Percentiles rank a stretch among this genome's conserved stretches.
phyloP scores from a whole-genome alignment of 2,797 vertebrate species.

The Amniataba percoides region DNA sequence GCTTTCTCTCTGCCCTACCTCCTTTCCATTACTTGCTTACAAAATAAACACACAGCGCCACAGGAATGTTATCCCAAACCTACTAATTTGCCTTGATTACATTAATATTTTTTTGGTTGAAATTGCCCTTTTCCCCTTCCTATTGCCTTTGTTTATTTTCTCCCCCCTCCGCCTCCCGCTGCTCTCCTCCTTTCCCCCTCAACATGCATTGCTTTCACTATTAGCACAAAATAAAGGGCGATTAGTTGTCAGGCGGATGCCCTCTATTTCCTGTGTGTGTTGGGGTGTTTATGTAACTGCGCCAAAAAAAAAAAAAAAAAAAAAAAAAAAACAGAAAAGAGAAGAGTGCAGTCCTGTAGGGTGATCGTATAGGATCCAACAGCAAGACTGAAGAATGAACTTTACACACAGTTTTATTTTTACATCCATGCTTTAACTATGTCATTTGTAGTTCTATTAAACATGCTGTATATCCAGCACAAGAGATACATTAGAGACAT shows the following conservation, averaged over 20 bases:
- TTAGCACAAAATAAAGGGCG: constrained; percentile 82
- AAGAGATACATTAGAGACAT: neutral
- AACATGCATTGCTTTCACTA: constrained; percentile 78
- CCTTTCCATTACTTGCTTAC: constrained; percentile 58
- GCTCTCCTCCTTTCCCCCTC: constrained; percentile 57
- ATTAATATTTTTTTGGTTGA: constrained; percentile 86
- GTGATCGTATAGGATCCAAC: constrained; percentile 18
- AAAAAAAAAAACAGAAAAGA: constrained; percentile 10
- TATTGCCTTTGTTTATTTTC: constrained; percentile 84
- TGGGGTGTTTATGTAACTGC: constrained; percentile 49
- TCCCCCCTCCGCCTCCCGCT: constrained; percentile 45
- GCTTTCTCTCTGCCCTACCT: constrained; percentile 46
- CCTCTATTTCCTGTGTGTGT: constrained; percentile 77
- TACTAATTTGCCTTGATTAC: constrained; percentile 86
- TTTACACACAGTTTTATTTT: too few relatives aligned
- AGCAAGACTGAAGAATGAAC: constrained; percentile 4
- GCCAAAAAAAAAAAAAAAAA: constrained; percentile 24
- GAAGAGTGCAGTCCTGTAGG: constrained; percentile 25
- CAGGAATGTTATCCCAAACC: constrained; percentile 84
- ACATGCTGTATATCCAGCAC: neutral
- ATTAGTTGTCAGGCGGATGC: constrained; percentile 85
- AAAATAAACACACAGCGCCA: constrained; percentile 79
- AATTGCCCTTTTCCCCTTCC: constrained; percentile 87
- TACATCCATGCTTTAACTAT: neutral
- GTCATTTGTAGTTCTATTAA: neutral